phyloP scores from a whole-genome alignment of 2,888 invertebrate species.

The Cephus pulcher region DNA sequence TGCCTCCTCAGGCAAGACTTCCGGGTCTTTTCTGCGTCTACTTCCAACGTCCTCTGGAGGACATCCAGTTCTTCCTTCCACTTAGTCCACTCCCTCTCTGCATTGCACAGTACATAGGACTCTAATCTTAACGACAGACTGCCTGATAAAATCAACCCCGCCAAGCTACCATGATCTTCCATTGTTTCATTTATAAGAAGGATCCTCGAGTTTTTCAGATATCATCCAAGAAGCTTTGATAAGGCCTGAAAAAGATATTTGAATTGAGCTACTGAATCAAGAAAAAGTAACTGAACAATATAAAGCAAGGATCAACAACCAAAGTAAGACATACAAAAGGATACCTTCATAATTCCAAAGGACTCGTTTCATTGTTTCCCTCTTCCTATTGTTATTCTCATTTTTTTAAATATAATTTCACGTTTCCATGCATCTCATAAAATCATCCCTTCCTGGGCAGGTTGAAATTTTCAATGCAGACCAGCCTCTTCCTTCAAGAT shows the following conservation, averaged over 20 bases:
- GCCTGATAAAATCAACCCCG: conserved; percentile 50
- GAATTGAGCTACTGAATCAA: not conserved
- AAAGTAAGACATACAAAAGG: not conserved
- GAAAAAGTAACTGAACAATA: not conserved
- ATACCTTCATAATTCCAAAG: not conserved
- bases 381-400: not conserved
- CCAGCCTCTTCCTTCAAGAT: not conserved
- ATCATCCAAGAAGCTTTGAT: not conserved
- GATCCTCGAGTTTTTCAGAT: conserved; percentile 31
- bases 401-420: conserved; percentile 43
- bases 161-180: conserved; percentile 20
- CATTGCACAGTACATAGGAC: conserved; percentile 7
- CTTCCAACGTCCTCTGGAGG: conserved; percentile 13
- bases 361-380: not conserved
- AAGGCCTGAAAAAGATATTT: not conserved
- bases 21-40: conserved; percentile 15
- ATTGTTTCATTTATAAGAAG: conserved; percentile 47
- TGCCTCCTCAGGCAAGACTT: conserved; percentile 34
- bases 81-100: not conserved
- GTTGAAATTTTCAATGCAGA: conserved; percentile 33
- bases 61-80: not conserved
- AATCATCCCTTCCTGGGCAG: conserved; percentile 16
- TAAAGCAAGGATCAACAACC: not conserved
- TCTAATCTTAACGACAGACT: conserved; percentile 57
- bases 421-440: conserved; percentile 29